A percentile compares a stretch with the other conserved stretches of the same genome.
Evolutionary conservation across 2,888 invertebrate genomes (phyloP).

Genomic region (Heliconius hortense): DNA sequence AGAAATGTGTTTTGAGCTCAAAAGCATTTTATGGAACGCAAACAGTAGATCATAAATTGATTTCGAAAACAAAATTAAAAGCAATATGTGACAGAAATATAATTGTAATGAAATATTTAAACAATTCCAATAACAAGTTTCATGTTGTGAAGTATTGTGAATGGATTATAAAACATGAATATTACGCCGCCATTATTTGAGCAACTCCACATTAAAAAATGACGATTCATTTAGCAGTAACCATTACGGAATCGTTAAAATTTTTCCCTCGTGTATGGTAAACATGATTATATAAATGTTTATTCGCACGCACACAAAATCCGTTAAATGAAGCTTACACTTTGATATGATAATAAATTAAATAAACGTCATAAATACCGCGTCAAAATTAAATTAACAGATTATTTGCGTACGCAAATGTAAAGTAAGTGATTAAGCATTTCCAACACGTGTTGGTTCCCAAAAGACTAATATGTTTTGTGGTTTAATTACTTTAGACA

Average conservation of each 20-base stretch:
- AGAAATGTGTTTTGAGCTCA: neutral
- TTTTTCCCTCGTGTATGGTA: conserved; percentile 66
- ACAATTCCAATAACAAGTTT: conserved; percentile 9
- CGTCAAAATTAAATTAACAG: conserved; percentile 76
- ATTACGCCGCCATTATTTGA: conserved; percentile 37
- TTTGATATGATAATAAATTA: conserved; percentile 79
- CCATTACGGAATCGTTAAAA: conserved; percentile 65
- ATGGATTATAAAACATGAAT: conserved; percentile 35
- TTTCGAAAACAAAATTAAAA: neutral
- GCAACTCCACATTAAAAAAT: conserved; percentile 53
- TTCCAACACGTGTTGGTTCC: conserved; percentile 76
- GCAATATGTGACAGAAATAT: neutral
- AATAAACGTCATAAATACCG: conserved; percentile 77
- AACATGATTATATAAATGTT: conserved; percentile 69
- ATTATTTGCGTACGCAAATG: conserved; percentile 79
- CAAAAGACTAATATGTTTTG: conserved; percentile 80
- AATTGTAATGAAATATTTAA: conserved; percentile 16
- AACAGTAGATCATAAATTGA: neutral
- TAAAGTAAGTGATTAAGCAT: conserved; percentile 80
- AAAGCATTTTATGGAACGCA: neutral
- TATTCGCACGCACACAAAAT: conserved; percentile 71
- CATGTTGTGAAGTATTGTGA: conserved; percentile 27
- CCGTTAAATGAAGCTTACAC: conserved; percentile 71
- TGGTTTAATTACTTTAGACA: conserved; percentile 79
- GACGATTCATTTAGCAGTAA: conserved; percentile 57